Evolutionary conservation across 2,888 invertebrate genomes (phyloP).

Genomic region (Abrostola triplasia): DNA sequence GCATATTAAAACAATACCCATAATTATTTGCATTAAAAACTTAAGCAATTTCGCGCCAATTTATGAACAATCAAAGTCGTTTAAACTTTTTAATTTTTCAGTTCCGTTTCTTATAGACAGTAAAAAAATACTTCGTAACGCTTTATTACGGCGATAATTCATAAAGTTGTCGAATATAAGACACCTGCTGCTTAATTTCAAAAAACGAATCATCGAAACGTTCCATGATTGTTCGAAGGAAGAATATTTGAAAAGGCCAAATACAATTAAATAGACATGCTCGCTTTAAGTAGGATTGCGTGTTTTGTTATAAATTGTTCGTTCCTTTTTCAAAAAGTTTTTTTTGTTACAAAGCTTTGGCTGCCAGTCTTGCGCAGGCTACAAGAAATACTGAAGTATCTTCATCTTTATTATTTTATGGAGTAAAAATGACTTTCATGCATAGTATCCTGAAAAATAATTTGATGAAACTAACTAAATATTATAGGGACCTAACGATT

Average conservation of each 20-base stretch:
- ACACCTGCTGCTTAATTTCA: slow-evolving; percentile 54
- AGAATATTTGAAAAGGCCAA: slow-evolving; percentile 1
- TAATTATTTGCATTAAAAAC: background rate
- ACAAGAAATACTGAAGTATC: background rate
- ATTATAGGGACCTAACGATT: too few species aligned
- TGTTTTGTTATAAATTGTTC: slow-evolving; percentile 12
- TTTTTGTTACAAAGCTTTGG: background rate
- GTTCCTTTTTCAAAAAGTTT: slow-evolving; percentile 11
- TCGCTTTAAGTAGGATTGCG: slow-evolving; percentile 19
- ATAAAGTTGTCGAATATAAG: slow-evolving; percentile 58
- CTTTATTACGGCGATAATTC: slow-evolving; percentile 51
- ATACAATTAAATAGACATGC: slow-evolving; percentile 11
- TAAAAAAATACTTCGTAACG: slow-evolving; percentile 41
- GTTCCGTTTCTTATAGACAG: slow-evolving; percentile 33
- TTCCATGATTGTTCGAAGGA: slow-evolving; percentile 12
- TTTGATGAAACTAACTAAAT: too few species aligned
- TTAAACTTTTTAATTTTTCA: slow-evolving; percentile 32
- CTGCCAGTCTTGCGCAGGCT: background rate
- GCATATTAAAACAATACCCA: too few species aligned
- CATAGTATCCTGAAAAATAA: background rate
- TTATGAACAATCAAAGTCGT: slow-evolving; percentile 38
- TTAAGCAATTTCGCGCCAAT: slow-evolving; percentile 15
- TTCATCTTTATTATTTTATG: background rate
- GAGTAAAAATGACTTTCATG: background rate
- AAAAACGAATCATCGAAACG: slow-evolving; percentile 23